A percentile compares a stretch with the other conserved stretches of the same genome.
phyloP scores from a whole-genome alignment of 2,888 invertebrate species.

The Aleiodes alternator region DNA sequence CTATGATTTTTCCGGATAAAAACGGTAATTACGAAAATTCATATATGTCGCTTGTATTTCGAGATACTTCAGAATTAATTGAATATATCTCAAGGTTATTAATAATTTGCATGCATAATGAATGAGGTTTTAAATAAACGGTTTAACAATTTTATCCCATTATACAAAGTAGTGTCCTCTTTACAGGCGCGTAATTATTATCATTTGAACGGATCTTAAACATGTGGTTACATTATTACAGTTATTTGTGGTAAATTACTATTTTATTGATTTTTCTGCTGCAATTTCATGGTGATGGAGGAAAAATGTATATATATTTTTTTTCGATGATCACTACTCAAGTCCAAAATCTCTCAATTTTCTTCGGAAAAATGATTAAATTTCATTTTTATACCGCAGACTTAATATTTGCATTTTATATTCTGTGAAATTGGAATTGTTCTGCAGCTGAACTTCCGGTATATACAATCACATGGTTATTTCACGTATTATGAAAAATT shows the following conservation, averaged over 20 bases:
- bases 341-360: too few relatives aligned
- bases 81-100: too few relatives aligned
- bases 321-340: too few relatives aligned
- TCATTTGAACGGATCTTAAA: neutral
- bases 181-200: neutral
- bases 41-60: too few relatives aligned
- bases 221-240: slow-evolving; percentile 4
- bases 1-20: too few relatives aligned
- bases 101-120: too few relatives aligned
- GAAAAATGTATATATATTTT: neutral
- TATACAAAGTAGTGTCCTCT: slow-evolving; percentile 19
- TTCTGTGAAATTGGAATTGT: neutral
- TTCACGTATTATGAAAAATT: slow-evolving; percentile 17
- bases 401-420: neutral
- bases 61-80: too few relatives aligned
- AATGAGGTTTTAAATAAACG: slow-evolving; percentile 12
- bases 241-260: slow-evolving; percentile 2
- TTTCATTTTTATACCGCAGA: neutral
- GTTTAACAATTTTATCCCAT: neutral
- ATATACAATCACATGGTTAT: neutral
- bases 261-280: slow-evolving; percentile 8
- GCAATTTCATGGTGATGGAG: neutral
- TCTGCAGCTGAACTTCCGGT: neutral
- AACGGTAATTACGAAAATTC: too few relatives aligned
- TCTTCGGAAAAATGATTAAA: too few relatives aligned